These are phyloP conservation scores for Batillaria attramentaria DNA, from an alignment of 1,140 invertebrate species.

Conservation along the genomic window DNA sequence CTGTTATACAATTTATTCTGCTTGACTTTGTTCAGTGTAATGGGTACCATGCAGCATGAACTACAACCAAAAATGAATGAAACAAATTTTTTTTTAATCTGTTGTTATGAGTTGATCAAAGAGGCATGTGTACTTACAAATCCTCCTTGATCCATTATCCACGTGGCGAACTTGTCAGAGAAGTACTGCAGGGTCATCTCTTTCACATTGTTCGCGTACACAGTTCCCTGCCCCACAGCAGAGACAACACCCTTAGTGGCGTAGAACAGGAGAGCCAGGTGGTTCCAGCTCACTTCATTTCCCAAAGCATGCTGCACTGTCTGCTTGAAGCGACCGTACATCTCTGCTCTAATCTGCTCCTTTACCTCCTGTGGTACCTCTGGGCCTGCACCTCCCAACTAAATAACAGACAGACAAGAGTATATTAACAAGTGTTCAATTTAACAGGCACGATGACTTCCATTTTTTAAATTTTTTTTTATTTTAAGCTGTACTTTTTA, in stretches of 20 bases:
- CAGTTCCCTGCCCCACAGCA: constrained; percentile 54
- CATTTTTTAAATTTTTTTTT: too few species aligned
- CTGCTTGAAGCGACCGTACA: constrained; percentile 58
- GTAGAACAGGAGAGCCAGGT: constrained; percentile 62
- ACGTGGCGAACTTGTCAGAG: constrained; percentile 61
- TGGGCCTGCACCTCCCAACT: too few species aligned
- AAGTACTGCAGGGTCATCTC: constrained; percentile 63
- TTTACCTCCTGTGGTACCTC: constrained; percentile 33
- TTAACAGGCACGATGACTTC: too few species aligned
- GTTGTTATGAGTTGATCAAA: too few species aligned
- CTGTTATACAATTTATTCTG: too few species aligned
- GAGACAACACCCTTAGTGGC: constrained; percentile 56
- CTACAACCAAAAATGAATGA: too few species aligned
- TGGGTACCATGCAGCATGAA: too few species aligned
- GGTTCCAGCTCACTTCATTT: constrained; percentile 54
- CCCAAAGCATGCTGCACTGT: constrained; percentile 52
- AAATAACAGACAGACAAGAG: too few species aligned
- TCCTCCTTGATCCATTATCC: constrained; percentile 65
- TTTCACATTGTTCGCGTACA: constrained; percentile 54
- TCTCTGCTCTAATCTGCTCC: constrained; percentile 49
- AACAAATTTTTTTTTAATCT: too few species aligned
- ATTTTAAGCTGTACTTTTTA: too few species aligned
- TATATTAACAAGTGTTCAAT: too few species aligned
- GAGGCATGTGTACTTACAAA: constrained; percentile 64
- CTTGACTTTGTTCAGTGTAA: too few species aligned